phyloP scores from a whole-genome alignment of 92 coral and sea anemone genomes.

The Metridium senile region DNA sequence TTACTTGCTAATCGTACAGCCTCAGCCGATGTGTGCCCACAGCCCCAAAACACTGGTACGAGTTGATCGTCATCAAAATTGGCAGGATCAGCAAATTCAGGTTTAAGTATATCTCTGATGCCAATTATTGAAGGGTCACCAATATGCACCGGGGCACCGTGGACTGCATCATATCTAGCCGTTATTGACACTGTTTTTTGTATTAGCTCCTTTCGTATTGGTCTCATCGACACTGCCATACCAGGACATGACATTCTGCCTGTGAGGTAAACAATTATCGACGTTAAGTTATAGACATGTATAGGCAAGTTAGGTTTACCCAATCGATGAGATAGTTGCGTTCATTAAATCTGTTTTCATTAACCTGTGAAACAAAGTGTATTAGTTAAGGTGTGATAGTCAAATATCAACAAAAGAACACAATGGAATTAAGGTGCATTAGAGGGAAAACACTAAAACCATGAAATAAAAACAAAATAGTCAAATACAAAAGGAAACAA shows the following conservation, averaged over 20 bases:
- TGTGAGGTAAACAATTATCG: background rate
- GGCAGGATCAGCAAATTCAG: slow-evolving; percentile 62
- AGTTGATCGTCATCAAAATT: slow-evolving; percentile 39
- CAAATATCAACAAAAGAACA: too few species aligned
- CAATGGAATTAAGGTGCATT: too few species aligned
- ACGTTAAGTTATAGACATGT: too few species aligned
- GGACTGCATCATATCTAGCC: slow-evolving; percentile 75
- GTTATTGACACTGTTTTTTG: slow-evolving; percentile 76
- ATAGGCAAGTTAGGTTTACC: too few species aligned
- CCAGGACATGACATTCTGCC: slow-evolving; percentile 70
- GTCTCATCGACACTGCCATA: slow-evolving; percentile 93
- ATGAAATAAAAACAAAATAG: too few species aligned
- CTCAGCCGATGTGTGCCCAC: slow-evolving; percentile 69
- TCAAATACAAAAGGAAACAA: too few species aligned
- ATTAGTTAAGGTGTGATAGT: too few species aligned
- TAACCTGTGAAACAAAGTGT: too few species aligned
- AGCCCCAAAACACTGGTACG: slow-evolving; percentile 89
- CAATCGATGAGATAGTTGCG: background rate
- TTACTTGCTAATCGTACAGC: slow-evolving; percentile 72
- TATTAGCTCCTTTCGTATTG: slow-evolving; percentile 62
- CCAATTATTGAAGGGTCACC: slow-evolving; percentile 89
- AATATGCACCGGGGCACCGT: slow-evolving; percentile 96
- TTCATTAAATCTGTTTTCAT: too few species aligned
- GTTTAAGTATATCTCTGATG: slow-evolving; percentile 26
- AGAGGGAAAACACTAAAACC: too few species aligned